Percentiles rank a stretch among this genome's conserved stretches.
Evolutionary conservation across 2,113 vertebrate species (phyloP).

Genomic region (Brachyhypopomus gauderio): DNA sequence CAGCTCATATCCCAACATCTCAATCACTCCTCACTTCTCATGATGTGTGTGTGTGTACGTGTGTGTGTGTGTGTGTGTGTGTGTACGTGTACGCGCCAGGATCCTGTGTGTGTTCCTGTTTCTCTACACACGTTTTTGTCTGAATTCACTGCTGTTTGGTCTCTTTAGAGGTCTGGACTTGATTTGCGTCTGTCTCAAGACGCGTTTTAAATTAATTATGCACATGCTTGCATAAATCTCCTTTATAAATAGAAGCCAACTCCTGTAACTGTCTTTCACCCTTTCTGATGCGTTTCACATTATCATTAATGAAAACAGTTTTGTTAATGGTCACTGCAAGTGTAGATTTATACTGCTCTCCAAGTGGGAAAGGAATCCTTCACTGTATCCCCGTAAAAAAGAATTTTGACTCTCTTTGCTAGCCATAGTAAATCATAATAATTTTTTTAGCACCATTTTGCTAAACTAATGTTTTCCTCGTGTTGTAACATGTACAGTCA

Average conservation of each 20-base stretch:
- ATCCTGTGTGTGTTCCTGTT: too few relatives aligned
- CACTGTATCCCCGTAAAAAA: conserved; percentile 50
- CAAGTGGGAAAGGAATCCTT: conserved; percentile 45
- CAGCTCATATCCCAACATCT: conserved; percentile 32
- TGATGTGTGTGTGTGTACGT: too few relatives aligned
- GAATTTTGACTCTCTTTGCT: conserved; percentile 53
- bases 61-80: too few relatives aligned
- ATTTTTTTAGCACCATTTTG: conserved; percentile 53
- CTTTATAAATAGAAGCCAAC: not conserved
- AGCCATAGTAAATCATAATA: conserved; percentile 56
- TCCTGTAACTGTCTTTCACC: too few relatives aligned
- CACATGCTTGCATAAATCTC: not conserved
- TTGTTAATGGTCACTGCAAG: conserved; percentile 27
- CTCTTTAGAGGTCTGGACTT: too few relatives aligned
- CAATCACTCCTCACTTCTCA: not conserved
- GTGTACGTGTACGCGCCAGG: too few relatives aligned
- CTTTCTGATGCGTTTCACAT: conserved; percentile 2
- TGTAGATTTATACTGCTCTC: conserved; percentile 37
- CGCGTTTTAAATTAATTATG: not conserved
- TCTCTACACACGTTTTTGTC: too few relatives aligned
- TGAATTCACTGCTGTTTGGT: too few relatives aligned
- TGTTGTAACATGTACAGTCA: conserved; percentile 52
- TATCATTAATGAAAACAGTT: conserved; percentile 44
- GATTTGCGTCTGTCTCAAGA: not conserved
- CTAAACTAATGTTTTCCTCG: conserved; percentile 58